Conservation (phyloP, 2,888 invertebrate species). For the Apotomis betuletana region DNA sequence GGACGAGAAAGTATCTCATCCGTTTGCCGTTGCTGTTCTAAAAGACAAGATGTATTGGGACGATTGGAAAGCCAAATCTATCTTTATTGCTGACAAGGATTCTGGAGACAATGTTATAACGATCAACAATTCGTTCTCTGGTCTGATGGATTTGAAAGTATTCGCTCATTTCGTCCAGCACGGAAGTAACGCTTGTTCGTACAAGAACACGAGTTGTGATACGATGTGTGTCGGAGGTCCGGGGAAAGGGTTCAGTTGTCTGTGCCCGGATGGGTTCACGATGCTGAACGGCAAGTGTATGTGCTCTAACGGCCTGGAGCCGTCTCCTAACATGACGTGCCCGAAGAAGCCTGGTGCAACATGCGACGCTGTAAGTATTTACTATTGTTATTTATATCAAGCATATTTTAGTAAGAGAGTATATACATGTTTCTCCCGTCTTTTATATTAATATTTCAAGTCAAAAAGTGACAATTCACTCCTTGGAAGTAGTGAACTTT, state of each 20-base stretch:
- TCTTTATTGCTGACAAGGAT: constrained; percentile 92
- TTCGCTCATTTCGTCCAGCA: constrained; percentile 89
- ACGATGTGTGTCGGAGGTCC: constrained; percentile 92
- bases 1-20: constrained; percentile 88
- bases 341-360: constrained; percentile 83
- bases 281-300: constrained; percentile 85
- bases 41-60: constrained; percentile 95
- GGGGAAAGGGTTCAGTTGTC: constrained; percentile 85
- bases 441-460: too few species aligned
- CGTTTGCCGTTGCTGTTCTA: constrained; percentile 93
- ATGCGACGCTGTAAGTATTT: constrained; percentile 79
- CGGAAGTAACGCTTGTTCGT: constrained; percentile 88
- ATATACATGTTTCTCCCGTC: too few species aligned
- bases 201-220: constrained; percentile 85
- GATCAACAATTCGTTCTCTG: constrained; percentile 85
- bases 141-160: constrained; percentile 92
- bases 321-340: constrained; percentile 88
- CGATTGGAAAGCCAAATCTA: constrained; percentile 92
- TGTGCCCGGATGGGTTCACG: constrained; percentile 91
- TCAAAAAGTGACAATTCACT: too few species aligned
- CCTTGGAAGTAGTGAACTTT: too few species aligned
- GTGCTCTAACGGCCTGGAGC: constrained; percentile 88
- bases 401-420: too few species aligned
- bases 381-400: too few species aligned
- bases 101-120: constrained; percentile 85